These are phyloP conservation scores for Chrysemys picta DNA, from an alignment of 2,113 vertebrate species.

Conservation along the genomic window DNA sequence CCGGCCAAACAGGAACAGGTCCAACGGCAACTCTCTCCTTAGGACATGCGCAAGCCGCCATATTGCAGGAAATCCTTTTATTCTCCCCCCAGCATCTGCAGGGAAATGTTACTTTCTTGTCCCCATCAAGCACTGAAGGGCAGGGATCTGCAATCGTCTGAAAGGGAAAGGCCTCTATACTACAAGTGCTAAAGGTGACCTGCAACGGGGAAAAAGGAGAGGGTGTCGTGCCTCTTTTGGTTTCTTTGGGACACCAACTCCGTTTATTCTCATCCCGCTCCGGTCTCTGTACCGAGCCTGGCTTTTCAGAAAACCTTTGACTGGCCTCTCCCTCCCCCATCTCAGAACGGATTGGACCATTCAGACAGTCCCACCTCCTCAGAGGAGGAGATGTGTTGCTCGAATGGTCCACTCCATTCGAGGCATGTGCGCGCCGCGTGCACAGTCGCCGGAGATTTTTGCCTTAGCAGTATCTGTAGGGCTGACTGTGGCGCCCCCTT, in stretches of 20 bases:
- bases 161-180: background rate
- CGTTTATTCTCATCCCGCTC: accelerated
- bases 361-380: background rate
- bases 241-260: accelerated
- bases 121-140: background rate
- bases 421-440: no score
- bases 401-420: no score
- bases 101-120: background rate
- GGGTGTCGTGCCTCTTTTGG: background rate
- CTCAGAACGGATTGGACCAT: background rate
- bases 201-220: background rate
- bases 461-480: no score
- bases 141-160: background rate
- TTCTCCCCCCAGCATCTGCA: background rate
- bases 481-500: no score
- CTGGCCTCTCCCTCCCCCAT: background rate
- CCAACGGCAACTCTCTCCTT: constrained; percentile 28
- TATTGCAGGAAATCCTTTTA: constrained; percentile 41
- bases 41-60: background rate
- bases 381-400: background rate
- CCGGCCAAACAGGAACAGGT: background rate
- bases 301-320: background rate
- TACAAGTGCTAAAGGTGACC: accelerated
- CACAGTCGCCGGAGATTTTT: no score
- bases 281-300: background rate